Evolutionary conservation across 1,140 invertebrate genomes (phyloP), one percentile per base, ranked within the genome.

Genomic region (Aradophagus sp.): DNA sequence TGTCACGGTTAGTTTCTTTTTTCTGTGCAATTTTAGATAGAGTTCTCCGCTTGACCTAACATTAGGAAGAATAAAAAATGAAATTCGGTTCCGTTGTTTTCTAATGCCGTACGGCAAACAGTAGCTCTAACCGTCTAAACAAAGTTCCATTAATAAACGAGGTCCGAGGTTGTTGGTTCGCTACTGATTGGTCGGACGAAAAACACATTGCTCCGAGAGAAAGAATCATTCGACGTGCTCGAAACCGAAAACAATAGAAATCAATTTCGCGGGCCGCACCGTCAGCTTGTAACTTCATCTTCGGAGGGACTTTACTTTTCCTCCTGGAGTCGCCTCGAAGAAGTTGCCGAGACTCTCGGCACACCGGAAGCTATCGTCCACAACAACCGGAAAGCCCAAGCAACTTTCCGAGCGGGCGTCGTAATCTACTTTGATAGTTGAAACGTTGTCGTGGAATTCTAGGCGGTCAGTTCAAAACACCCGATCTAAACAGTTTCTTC

Each of bases 321-420:
- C 19, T 11, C 38, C 26, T 20, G 11, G 14, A 26, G 50, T n/a
- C 48, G 42, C 61, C 38, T 29, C 8, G 27, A 10, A 11, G 29
- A 66, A 72, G 44, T 72, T 66, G 26, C 52, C 62, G 55, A 42
- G 61, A 66, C 55, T 56, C n/a, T n/a, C n/a, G n/a, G n/a, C n/a
- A n/a, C 41, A 39, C 29, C 61, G 50, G 50, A 65, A 66, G 23
- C 55, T 66, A 67, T 73, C 36, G 50, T 67, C 52, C 55, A 23
- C 53, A 27, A 52, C 41, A 32, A 42, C 41, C 27, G 62, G 41
- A 50, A 61, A 73, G 67, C 55, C 66, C 62, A 2, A 20, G 14
- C 31, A 66, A 72, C 61, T 62, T 66, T 66, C 50, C 20, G 50
- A 23, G 47, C 45, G 35, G 55, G 32, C 39, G 4, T 47, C 10